These are phyloP conservation scores for Drymonia ruficornis DNA, from an alignment of 2,888 invertebrate species.

Conservation along the genomic window DNA sequence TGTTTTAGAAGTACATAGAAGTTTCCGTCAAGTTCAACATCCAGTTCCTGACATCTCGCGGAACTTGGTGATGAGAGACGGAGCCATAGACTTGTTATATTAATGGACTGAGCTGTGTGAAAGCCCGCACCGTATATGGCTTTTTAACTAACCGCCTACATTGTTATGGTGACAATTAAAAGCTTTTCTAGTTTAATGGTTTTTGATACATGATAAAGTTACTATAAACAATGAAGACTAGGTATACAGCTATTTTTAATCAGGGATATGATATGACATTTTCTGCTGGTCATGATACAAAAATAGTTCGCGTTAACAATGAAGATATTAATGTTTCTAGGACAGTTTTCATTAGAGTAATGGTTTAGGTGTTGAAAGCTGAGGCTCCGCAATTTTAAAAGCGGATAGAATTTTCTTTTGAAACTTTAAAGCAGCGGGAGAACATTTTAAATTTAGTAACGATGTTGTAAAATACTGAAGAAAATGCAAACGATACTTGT, in stretches of 20 bases:
- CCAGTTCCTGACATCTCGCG: constrained; percentile 35
- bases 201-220: too few species aligned
- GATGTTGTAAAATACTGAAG: not conserved
- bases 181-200: too few species aligned
- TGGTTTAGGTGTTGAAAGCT: constrained; percentile 4
- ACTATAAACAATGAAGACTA: too few species aligned
- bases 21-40: constrained; percentile 22
- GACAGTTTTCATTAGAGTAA: constrained; percentile 5
- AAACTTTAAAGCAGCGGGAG: not conserved
- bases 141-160: constrained; percentile 23
- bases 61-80: constrained; percentile 18
- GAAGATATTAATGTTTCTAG: constrained; percentile 1
- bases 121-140: constrained; percentile 23
- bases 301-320: not conserved
- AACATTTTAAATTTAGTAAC: not conserved
- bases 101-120: constrained; percentile 2
- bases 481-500: not conserved
- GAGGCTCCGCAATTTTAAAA: not conserved
- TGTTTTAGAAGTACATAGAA: constrained; percentile 20
- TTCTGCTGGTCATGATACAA: not conserved
- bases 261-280: not conserved
- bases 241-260: too few species aligned
- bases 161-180: not conserved
- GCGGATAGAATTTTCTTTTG: not conserved
- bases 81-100: too few species aligned